These are phyloP conservation scores for Drepanosiphum platanoidis DNA, from an alignment of 2,888 invertebrate species.

Conservation along the genomic window DNA sequence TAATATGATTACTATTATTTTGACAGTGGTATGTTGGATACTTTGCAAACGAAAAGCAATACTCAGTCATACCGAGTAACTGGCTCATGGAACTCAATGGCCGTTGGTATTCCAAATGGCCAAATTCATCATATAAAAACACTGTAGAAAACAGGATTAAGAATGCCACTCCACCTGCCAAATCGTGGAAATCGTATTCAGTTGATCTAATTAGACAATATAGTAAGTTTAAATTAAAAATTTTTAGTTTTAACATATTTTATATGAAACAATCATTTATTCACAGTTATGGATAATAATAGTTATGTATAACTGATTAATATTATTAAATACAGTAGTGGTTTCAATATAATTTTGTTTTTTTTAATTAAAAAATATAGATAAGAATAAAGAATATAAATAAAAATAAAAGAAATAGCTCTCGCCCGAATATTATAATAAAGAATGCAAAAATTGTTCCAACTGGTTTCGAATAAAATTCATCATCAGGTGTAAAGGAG, in stretches of 20 bases:
- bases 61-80: constrained; percentile 1
- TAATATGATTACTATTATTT: not conserved
- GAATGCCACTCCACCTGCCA: not conserved
- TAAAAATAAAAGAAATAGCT: too few species aligned
- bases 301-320: too few species aligned
- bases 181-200: not conserved
- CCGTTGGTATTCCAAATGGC: constrained; percentile 17
- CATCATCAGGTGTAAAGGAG: too few species aligned
- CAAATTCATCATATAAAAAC: not conserved
- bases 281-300: too few species aligned
- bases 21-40: constrained; percentile 23
- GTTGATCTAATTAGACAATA: not conserved
- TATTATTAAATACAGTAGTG: too few species aligned
- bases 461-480: too few species aligned
- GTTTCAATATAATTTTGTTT: not conserved
- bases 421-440: too few species aligned
- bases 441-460: too few species aligned
- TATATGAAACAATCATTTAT: too few species aligned
- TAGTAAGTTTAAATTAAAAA: not conserved
- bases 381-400: too few species aligned
- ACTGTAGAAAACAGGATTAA: not conserved
- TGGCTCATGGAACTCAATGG: not conserved
- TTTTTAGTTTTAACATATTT: not conserved
- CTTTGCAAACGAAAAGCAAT: constrained; percentile 8
- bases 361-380: not conserved